A percentile compares a stretch with the other conserved stretches of the same genome.
These are phyloP conservation scores for Megalurothrips usitatus DNA, from an alignment of 2,888 invertebrate genomes.

Conservation along the genomic window DNA sequence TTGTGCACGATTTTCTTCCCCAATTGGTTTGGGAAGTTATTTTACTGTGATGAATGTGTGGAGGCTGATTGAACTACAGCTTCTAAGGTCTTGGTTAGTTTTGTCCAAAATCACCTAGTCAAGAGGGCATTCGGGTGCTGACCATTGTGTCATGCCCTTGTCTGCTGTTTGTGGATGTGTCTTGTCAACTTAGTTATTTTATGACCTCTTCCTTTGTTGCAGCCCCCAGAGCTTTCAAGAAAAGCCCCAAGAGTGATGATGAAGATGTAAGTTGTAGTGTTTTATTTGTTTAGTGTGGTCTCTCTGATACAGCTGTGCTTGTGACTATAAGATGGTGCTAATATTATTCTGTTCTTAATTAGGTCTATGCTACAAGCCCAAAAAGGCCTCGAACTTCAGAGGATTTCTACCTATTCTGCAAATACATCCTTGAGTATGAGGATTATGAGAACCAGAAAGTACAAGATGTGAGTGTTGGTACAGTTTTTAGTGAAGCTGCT, in stretches of 20 bases:
- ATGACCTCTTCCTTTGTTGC: not conserved
- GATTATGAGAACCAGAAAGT: conserved; percentile 48
- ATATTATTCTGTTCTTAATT: conserved; percentile 28
- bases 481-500: too few relatives aligned
- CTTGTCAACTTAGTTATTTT: not conserved
- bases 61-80: too few relatives aligned
- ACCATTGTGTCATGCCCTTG: not conserved
- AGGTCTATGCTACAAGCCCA: conserved; percentile 33
- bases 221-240: conserved; percentile 20
- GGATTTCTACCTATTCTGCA: conserved; percentile 53
- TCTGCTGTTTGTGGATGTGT: too few relatives aligned
- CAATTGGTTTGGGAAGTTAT: not conserved
- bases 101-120: not conserved
- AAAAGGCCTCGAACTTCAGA: conserved; percentile 49
- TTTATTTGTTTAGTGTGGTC: not conserved
- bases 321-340: not conserved
- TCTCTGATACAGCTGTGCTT: not conserved
- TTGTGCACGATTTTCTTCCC: too few relatives aligned
- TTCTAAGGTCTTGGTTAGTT: too few relatives aligned
- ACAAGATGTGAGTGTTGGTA: conserved; percentile 46
- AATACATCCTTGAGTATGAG: conserved; percentile 53
- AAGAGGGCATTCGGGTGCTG: not conserved
- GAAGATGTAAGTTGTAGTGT: not conserved
- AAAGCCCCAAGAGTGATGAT: conserved; percentile 19
- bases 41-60: not conserved